Base-by-base conservation (phyloP, 2,888 invertebrate species). In the Noctua janthe region DNA sequence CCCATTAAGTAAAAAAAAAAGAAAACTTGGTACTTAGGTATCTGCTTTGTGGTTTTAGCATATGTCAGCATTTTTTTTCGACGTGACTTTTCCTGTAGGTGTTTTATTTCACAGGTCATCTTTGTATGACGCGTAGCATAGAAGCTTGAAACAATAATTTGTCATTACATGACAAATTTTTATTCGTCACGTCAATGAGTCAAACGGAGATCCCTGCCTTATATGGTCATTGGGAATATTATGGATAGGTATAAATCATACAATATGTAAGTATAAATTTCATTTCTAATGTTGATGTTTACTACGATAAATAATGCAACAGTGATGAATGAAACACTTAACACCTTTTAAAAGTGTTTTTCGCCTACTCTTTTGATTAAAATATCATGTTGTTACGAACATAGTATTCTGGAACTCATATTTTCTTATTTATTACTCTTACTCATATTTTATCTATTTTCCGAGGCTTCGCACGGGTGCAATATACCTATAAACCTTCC, bases 61-160 rank as follows among this genome's bases (percentile, higher is more conserved):
- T 20, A 20, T 2, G 13, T 35, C n/a, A n/a, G 11, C 3, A 2
- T 47, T n/a, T 35, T 49, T 78, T 35, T 35, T 66, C n/a, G 11
- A n/a, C 7, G 10, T 8, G 0, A 23, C 23, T 67, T 69, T 56
- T 56, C 69, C 49, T 80, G 2, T 39, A 69, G 2, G 17, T 78
- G 1, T 78, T 79, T 54, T 43, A 64, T 47, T 67, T 49, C 20
- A 56, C 67, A 35, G 15, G 20, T 79, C 35, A 49, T 79, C 7
- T 49, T 56, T 56, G 3, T 67, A 79, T 79, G 64, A 78, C 66
- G 80, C 6, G 35, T 49, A 56, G 29, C 47, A 66, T 0, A 66
- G 35, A 17, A 17, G 64, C 17, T 35, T 64, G 35, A 17, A 64
- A 35, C 75, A 76, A 51, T 76, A 29, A n/a, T 56, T 79, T 56